Evolutionary conservation across 2,888 invertebrate species (phyloP).

Genomic region (Sclerodermus sp.): DNA sequence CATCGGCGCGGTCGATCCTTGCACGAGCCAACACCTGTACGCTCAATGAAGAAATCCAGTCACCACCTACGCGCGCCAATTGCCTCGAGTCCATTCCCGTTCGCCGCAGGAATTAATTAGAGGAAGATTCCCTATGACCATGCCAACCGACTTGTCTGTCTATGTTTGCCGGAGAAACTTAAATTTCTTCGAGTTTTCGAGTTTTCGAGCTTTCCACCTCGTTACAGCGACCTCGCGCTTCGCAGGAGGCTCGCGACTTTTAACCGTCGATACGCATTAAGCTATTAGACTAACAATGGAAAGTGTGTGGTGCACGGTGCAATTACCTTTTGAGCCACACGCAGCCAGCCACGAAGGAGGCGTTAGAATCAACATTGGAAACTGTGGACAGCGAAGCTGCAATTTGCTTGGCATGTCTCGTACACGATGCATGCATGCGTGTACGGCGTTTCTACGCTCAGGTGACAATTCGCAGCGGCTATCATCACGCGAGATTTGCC

Average conservation of each 20-base stretch:
- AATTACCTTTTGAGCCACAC: too few relatives aligned
- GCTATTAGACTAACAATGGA: constrained; percentile 30
- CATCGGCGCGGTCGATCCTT: constrained; percentile 32
- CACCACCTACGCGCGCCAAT: constrained; percentile 41
- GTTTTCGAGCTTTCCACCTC: too few relatives aligned
- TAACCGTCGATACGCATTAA: constrained; percentile 8
- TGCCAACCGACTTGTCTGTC: constrained; percentile 1
- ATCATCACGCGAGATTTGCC: constrained; percentile 30
- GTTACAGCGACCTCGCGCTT: not conserved
- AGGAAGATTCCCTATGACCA: constrained; percentile 33
- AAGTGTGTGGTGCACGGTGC: constrained; percentile 9
- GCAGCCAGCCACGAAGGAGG: too few relatives aligned
- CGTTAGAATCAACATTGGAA: constrained; percentile 4
- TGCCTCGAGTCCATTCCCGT: constrained; percentile 29
- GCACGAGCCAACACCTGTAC: constrained; percentile 37
- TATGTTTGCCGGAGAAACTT: not conserved
- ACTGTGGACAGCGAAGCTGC: constrained; percentile 18
- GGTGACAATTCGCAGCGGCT: constrained; percentile 35
- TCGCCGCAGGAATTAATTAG: constrained; percentile 31
- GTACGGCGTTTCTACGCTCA: constrained; percentile 14
- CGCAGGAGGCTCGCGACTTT: constrained; percentile 6
- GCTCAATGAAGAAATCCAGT: constrained; percentile 32
- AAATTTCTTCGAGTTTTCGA: too few relatives aligned
- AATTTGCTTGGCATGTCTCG: constrained; percentile 27
- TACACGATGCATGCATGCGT: not conserved